Percentiles rank a stretch among this genome's conserved stretches.
Evolutionary conservation across 2,113 vertebrate species (phyloP).

Genomic region (Psittacula cyanocephala): DNA sequence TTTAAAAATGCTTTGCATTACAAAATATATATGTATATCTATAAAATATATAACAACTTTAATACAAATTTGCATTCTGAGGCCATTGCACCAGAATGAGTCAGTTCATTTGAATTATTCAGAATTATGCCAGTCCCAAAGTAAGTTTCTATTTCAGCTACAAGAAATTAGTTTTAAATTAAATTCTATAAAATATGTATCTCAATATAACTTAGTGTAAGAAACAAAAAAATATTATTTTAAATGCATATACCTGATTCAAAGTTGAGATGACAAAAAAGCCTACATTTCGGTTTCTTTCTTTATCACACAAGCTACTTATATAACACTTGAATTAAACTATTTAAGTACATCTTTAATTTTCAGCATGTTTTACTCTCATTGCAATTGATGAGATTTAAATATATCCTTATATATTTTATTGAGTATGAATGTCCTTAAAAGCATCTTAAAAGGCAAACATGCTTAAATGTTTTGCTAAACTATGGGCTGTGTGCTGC

Average conservation of each 20-base stretch:
- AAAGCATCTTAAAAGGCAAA: background rate
- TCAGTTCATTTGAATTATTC: background rate
- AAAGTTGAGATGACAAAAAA: background rate
- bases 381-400: background rate
- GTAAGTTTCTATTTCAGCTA: background rate
- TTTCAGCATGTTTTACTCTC: background rate
- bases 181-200: background rate
- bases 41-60: background rate
- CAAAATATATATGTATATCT: background rate
- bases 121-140: background rate
- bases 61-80: background rate
- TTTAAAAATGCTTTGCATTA: background rate
- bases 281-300: background rate
- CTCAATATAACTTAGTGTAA: background rate
- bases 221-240: background rate
- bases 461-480: background rate
- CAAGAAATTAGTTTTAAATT: background rate
- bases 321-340: background rate
- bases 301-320: background rate
- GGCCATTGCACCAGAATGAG: background rate
- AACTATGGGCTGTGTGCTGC: background rate
- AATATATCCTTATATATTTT: background rate
- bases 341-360: background rate
- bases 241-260: background rate
- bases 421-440: background rate